Conservation (phyloP, 1,140 invertebrate genomes). For the Bombus superbus region DNA sequence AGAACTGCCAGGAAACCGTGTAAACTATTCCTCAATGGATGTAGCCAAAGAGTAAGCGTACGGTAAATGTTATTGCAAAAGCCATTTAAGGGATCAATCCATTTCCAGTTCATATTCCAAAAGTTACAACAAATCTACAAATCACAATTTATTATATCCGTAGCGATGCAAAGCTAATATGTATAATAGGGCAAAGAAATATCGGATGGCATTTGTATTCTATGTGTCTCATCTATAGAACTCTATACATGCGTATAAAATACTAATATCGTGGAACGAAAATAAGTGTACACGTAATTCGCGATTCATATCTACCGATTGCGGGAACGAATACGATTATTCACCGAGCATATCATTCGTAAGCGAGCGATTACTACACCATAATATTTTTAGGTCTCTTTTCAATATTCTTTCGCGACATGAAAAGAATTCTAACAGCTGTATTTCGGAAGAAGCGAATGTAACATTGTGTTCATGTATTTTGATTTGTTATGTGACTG, state of each 20-base stretch:
- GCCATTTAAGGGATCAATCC: constrained; percentile 36
- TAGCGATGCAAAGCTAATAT: background rate
- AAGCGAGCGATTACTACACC: constrained; percentile 76
- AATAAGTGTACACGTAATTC: constrained; percentile 28
- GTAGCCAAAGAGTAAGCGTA: background rate
- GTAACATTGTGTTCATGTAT: constrained; percentile 58
- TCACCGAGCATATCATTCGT: constrained; percentile 79
- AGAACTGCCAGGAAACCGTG: constrained; percentile 7
- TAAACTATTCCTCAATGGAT: background rate
- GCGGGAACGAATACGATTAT: constrained; percentile 69
- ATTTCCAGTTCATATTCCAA: background rate
- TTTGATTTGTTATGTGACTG: constrained; percentile 58
- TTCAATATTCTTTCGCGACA: constrained; percentile 44
- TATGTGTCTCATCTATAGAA: constrained; percentile 43
- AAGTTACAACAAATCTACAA: background rate
- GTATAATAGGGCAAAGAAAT: background rate
- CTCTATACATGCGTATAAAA: constrained; percentile 33
- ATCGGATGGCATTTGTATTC: constrained; percentile 38
- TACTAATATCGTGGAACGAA: constrained; percentile 20
- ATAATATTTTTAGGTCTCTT: constrained; percentile 47
- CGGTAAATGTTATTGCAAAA: background rate
- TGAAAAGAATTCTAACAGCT: constrained; percentile 46
- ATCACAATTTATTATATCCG: constrained; percentile 16
- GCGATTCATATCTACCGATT: constrained; percentile 25
- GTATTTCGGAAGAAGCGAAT: constrained; percentile 33